phyloP scores from a whole-genome alignment of 2,888 invertebrate species.

The Ophioninae sp. region DNA sequence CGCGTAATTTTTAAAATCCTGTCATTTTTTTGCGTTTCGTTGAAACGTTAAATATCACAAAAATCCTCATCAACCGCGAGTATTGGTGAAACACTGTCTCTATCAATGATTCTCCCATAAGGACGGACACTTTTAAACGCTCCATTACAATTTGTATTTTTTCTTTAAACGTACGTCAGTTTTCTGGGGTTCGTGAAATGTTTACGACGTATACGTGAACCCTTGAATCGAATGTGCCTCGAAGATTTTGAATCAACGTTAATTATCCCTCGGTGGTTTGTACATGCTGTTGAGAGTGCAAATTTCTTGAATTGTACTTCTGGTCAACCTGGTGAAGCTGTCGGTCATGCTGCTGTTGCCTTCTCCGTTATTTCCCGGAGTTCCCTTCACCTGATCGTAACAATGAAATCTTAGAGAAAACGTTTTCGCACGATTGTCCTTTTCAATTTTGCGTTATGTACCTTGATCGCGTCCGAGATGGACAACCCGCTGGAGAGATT shows the following conservation, averaged over 20 bases:
- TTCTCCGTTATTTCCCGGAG: slow-evolving; percentile 64
- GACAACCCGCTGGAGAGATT: slow-evolving; percentile 82
- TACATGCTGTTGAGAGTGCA: slow-evolving; percentile 77
- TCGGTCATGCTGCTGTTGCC: slow-evolving; percentile 82
- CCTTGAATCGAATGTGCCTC: slow-evolving; percentile 4
- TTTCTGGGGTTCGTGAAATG: not conserved
- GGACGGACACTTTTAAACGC: slow-evolving; percentile 30
- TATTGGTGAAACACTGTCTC: slow-evolving; percentile 42
- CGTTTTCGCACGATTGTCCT: not conserved
- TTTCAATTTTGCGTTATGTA: slow-evolving; percentile 18
- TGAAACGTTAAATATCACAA: slow-evolving; percentile 66
- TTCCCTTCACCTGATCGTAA: slow-evolving; percentile 44
- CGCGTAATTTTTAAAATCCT: slow-evolving; percentile 12
- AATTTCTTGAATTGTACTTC: slow-evolving; percentile 80
- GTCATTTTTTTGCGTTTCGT: slow-evolving; percentile 33
- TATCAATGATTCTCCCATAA: slow-evolving; percentile 45
- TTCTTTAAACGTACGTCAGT: slow-evolving; percentile 30
- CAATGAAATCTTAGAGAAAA: not conserved
- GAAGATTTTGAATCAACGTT: slow-evolving; percentile 30
- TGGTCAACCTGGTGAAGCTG: slow-evolving; percentile 83
- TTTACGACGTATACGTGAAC: not conserved
- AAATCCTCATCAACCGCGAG: slow-evolving; percentile 59
- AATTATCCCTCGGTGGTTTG: slow-evolving; percentile 68
- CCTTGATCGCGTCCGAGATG: slow-evolving; percentile 79
- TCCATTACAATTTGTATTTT: not conserved